These are phyloP conservation scores for Shargacucullia verbasci DNA, from an alignment of 2,888 invertebrate genomes.

Conservation along the genomic window DNA sequence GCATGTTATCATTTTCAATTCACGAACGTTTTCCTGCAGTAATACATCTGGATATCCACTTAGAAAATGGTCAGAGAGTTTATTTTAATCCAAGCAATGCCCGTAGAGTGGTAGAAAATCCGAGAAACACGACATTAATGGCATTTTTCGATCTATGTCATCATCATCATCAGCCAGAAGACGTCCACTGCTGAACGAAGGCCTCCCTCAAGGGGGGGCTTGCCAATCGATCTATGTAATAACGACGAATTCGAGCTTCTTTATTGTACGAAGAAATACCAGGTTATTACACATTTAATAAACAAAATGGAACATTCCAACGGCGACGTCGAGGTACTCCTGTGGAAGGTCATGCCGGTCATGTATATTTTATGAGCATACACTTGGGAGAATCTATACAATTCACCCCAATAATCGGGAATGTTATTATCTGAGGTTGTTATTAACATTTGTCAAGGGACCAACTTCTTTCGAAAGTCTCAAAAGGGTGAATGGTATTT, in stretches of 20 bases:
- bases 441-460: too few species aligned
- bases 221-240: not conserved
- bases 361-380: too few species aligned
- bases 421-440: too few species aligned
- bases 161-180: too few species aligned
- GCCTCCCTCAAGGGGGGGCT: too few species aligned
- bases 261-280: constrained; percentile 2
- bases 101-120: constrained; percentile 1
- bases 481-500: not conserved
- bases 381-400: too few species aligned
- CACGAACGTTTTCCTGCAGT: constrained; percentile 7
- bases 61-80: too few species aligned
- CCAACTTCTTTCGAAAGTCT: not conserved
- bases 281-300: constrained; percentile 9
- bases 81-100: constrained; percentile 2
- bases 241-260: constrained; percentile 4
- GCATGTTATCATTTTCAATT: not conserved
- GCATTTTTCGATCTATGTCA: too few species aligned
- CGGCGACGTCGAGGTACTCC: constrained; percentile 8
- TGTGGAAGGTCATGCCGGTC: not conserved
- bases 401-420: not conserved
- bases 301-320: constrained; percentile 13
- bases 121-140: constrained; percentile 2
- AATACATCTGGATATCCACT: not conserved
- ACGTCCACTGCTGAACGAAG: too few species aligned